Conservation (phyloP, 2,797 vertebrate genomes). For the Sibirionetta formosa region DNA sequence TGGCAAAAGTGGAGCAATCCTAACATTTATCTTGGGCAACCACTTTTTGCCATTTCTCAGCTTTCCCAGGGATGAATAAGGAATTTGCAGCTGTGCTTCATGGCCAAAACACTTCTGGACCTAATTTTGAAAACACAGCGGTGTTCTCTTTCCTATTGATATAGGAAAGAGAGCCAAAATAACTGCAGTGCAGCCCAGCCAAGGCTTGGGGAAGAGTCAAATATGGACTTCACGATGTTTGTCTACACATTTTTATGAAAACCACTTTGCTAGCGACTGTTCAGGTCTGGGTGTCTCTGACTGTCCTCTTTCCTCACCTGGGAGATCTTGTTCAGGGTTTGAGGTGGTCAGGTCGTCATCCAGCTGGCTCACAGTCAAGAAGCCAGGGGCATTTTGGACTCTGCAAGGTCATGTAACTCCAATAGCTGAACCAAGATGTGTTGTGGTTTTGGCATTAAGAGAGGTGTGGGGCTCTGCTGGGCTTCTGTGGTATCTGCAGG, state of each 20-base stretch:
- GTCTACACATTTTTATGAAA: not conserved
- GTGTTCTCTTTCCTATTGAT: not conserved
- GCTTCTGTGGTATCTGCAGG: not conserved
- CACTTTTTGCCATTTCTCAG: not conserved
- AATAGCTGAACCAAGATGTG: too few species aligned
- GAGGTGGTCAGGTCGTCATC: not conserved
- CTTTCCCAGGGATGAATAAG: not conserved
- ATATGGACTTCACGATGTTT: not conserved
- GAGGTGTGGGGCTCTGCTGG: fast-evolving
- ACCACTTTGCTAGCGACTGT: fast-evolving
- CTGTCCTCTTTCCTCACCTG: fast-evolving
- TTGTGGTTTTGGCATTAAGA: fast-evolving
- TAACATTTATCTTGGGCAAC: not conserved
- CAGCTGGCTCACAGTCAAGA: not conserved
- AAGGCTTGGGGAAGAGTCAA: not conserved
- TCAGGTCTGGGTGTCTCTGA: fast-evolving
- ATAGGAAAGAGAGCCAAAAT: not conserved
- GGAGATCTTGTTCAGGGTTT: not conserved
- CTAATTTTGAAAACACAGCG: not conserved
- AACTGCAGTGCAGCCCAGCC: not conserved
- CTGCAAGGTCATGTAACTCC: fast-evolving
- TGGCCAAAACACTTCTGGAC: not conserved
- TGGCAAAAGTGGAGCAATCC: not conserved
- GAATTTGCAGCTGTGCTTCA: not conserved
- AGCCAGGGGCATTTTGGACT: not conserved